Base-by-base conservation (phyloP, 2,113 vertebrate species). In the Salvelinus sp. region DNA sequence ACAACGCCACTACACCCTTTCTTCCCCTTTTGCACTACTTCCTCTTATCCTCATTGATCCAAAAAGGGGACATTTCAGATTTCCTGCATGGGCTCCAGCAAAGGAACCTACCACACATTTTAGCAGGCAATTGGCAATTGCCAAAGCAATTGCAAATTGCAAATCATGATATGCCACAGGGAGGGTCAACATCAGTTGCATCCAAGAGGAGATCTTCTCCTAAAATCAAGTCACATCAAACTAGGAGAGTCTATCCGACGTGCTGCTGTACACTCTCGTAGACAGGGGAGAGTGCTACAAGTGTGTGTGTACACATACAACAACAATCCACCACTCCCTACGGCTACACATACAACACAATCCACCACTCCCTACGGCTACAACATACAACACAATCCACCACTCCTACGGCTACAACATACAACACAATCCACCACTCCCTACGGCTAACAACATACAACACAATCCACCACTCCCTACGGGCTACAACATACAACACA, bases 161-260 rank as follows among this genome's bases (percentile, higher is more conserved):
- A 33, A 33, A 83, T 84, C 79, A 82, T 62, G 79, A 75, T 80
- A 70, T 70, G 66, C 76, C 76, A 77, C 62, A n/a, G 79, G 78
- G 77, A 86, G 83, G 70, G 82, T 83, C 84, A 86, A 82, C 84
- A 86, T 69, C 74, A 82, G 83, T 73, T 69, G 60, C 65, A 70
- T 84, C 75, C 38, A 70, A 81, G 75, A 86, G 81, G 73, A 82
- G 79, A 87, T 86, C 85, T 84, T 82, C 70, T 38, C 38, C 38
- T 75, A 84, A 38, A 88, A 85, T 86, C 71, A 85, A 85, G 83
- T 83, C 76, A 76, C 68, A 80, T 82, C 81, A 50, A 78, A 86
- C 85, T 79, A 65, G 57, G 81, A 81, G 58, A 50, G 58, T 81
- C 22, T 22, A 63, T 23, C 78, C 73, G 76, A 66, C 76, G 68